phyloP scores from a whole-genome alignment of 2,797 vertebrate genomes.

The Crocidura indochinensis region DNA sequence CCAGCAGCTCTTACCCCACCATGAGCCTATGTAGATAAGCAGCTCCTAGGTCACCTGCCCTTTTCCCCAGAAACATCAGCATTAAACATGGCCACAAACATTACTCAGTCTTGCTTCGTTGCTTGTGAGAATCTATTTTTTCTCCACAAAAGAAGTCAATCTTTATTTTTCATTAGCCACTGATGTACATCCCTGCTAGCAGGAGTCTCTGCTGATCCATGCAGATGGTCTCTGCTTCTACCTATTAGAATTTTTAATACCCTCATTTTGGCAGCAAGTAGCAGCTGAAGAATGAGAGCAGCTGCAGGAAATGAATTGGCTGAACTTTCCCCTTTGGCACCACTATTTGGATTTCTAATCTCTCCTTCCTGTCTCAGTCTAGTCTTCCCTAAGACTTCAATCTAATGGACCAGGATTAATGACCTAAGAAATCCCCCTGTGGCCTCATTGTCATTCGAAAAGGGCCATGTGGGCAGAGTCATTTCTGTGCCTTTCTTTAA shows the following conservation, averaged over 20 bases:
- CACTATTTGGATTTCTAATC: slow-evolving; percentile 49
- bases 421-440: not conserved
- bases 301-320: slow-evolving; percentile 83
- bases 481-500: slow-evolving; percentile 59
- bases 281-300: slow-evolving; percentile 69
- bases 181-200: not conserved
- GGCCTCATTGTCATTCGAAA: slow-evolving; percentile 27
- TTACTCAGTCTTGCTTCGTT: slow-evolving; percentile 45
- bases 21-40: not conserved
- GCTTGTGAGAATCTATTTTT: slow-evolving; percentile 70
- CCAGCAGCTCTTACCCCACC: not conserved
- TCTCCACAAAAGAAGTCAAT: slow-evolving; percentile 83
- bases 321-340: slow-evolving; percentile 75
- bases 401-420: slow-evolving; percentile 18
- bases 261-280: slow-evolving; percentile 63
- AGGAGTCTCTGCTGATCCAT: slow-evolving; percentile 66
- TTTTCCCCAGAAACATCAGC: not conserved
- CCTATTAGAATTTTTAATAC: slow-evolving; percentile 78
- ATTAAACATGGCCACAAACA: not conserved
- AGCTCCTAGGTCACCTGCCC: not conserved
- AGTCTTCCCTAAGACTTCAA: slow-evolving; percentile 60
- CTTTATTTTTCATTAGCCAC: slow-evolving; percentile 77
- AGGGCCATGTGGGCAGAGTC: not conserved
- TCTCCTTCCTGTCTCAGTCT: not conserved
- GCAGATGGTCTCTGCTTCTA: slow-evolving; percentile 68